Evolutionary conservation across 2,888 invertebrate genomes (phyloP).

Genomic region (Pteria penguin): DNA sequence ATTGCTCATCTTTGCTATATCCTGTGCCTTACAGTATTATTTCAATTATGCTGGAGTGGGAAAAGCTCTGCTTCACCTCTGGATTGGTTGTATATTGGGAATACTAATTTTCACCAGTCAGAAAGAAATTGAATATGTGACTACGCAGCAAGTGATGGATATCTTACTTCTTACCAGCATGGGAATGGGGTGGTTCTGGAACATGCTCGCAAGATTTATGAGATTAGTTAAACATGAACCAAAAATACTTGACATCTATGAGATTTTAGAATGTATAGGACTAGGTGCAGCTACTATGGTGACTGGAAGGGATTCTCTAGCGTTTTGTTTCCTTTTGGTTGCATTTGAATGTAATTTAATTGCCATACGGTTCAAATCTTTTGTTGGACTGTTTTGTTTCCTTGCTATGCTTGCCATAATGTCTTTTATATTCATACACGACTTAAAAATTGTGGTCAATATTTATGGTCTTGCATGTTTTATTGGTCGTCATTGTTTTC

Average conservation of each 20-base stretch:
- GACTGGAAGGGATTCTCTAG: conserved; percentile 64
- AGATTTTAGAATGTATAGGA: conserved; percentile 73
- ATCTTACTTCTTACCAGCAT: conserved; percentile 74
- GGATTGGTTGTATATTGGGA: conserved; percentile 77
- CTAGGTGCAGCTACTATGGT: conserved; percentile 71
- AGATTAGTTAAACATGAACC: conserved; percentile 57
- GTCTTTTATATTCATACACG: conserved; percentile 64
- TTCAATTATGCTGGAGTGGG: conserved; percentile 70
- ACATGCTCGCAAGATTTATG: conserved; percentile 62
- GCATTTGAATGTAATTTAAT: conserved; percentile 70
- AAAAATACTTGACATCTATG: conserved; percentile 58
- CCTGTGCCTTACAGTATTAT: conserved; percentile 74
- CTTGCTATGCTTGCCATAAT: conserved; percentile 61
- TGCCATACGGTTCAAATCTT: conserved; percentile 76
- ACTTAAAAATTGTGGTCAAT: conserved; percentile 64
- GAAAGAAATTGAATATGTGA: conserved; percentile 61
- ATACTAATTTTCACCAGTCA: conserved; percentile 73
- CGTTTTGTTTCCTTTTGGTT: conserved; percentile 64
- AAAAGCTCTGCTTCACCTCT: conserved; percentile 69
- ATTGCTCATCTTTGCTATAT: conserved; percentile 71
- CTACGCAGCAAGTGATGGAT: conserved; percentile 73
- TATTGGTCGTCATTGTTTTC: conserved; percentile 68
- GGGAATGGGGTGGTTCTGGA: conserved; percentile 69
- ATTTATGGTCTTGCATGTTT: conserved; percentile 75
- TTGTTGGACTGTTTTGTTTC: conserved; percentile 66